phyloP scores from a whole-genome alignment of 1,140 invertebrate genomes.

The Pachypsylla venusta region DNA sequence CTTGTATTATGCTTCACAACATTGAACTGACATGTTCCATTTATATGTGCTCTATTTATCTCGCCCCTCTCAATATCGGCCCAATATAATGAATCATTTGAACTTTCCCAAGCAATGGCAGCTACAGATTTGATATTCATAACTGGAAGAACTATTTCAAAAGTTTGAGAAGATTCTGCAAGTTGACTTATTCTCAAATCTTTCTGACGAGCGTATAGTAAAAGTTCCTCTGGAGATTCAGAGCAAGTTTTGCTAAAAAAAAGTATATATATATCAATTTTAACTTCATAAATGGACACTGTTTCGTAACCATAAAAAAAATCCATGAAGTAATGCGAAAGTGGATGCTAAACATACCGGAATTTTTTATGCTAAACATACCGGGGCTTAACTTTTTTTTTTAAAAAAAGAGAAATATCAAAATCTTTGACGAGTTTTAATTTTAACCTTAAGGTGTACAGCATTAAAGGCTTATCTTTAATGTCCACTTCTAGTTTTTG shows the following conservation, averaged over 20 bases:
- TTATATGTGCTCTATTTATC: constrained; percentile 59
- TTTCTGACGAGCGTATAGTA: constrained; percentile 66
- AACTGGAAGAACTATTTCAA: constrained; percentile 56
- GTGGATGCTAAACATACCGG: too few relatives aligned
- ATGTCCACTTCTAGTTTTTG: too few relatives aligned
- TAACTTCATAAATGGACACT: constrained; percentile 9
- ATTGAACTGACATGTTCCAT: constrained; percentile 53
- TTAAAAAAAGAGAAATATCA: neutral
- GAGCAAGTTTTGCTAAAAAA: constrained; percentile 45
- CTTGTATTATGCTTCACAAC: constrained; percentile 44
- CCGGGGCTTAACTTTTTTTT: neutral
- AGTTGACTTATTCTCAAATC: constrained; percentile 58
- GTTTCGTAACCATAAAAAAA: too few relatives aligned
- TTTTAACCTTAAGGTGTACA: too few relatives aligned
- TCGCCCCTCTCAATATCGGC: constrained; percentile 68
- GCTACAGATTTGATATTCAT: constrained; percentile 66
- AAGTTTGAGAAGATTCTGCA: constrained; percentile 35
- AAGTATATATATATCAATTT: constrained; percentile 15
- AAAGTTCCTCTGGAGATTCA: constrained; percentile 51
- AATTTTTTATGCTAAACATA: too few relatives aligned
- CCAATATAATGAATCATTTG: constrained; percentile 70
- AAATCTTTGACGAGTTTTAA: too few relatives aligned
- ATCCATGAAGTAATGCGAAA: too few relatives aligned
- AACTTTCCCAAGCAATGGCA: constrained; percentile 67
- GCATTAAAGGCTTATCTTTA: too few relatives aligned